phyloP scores from a whole-genome alignment of 2,888 invertebrate genomes.

The Drosophila peninsularis region DNA sequence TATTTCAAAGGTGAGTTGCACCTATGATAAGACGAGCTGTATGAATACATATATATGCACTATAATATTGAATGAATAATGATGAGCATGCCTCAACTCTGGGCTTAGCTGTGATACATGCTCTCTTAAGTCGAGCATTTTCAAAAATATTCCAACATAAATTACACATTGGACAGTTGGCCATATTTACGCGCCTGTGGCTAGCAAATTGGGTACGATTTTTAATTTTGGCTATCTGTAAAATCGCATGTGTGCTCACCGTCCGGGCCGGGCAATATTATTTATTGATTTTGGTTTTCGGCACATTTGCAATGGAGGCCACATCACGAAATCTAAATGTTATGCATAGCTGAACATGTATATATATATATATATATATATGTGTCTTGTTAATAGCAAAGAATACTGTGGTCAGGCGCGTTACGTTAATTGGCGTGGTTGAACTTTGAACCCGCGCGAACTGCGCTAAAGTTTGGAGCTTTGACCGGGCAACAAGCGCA shows the following conservation, averaged over 20 bases:
- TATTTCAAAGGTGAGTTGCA: not conserved
- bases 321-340: constrained; percentile 11
- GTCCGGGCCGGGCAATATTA: constrained; percentile 27
- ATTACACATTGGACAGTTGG: constrained; percentile 12
- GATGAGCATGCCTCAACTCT: not conserved
- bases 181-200: constrained; percentile 34
- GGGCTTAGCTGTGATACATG: no score
- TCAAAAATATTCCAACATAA: constrained; percentile 5
- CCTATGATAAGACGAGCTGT: no score
- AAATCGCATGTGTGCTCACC: constrained; percentile 41
- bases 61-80: no score
- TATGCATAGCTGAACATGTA: constrained; percentile 12
- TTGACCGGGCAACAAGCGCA: constrained; percentile 15
- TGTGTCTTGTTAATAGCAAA: constrained; percentile 15
- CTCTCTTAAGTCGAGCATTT: not conserved
- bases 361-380: constrained; percentile 20
- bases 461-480: not conserved
- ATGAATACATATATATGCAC: no score
- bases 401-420: constrained; percentile 27
- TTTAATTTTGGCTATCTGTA: constrained; percentile 68
- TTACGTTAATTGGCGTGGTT: constrained; percentile 42
- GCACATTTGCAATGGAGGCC: constrained; percentile 46
- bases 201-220: constrained; percentile 37
- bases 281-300: constrained; percentile 74
- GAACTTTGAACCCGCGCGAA: not conserved